phyloP scores from a whole-genome alignment of 2,113 vertebrate genomes.

The Pluvialis apricaria region DNA sequence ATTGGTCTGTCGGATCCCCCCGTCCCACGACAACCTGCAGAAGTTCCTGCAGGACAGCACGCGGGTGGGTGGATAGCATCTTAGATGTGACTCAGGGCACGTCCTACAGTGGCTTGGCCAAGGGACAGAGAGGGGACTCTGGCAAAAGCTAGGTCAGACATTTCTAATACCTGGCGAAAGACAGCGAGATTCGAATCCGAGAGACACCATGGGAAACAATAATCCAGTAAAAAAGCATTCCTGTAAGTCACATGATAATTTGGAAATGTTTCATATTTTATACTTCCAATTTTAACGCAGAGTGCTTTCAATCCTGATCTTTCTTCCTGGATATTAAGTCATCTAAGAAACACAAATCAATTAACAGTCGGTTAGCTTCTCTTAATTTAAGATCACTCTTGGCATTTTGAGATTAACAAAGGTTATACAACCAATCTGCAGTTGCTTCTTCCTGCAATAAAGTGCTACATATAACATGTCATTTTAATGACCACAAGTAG shows the following conservation, averaged over 20 bases:
- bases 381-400: constrained; percentile 37
- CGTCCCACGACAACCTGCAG: neutral
- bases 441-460: constrained; percentile 76
- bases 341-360: constrained; percentile 52
- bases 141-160: constrained; percentile 1
- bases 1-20: neutral
- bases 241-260: neutral
- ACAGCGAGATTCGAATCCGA: neutral
- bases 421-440: constrained; percentile 30
- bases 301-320: constrained; percentile 26
- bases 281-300: constrained; percentile 32
- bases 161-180: constrained; percentile 34
- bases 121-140: neutral
- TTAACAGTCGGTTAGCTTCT: constrained; percentile 44
- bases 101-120: neutral
- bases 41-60: neutral
- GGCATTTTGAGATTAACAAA: constrained; percentile 54
- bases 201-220: neutral
- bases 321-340: constrained; percentile 40
- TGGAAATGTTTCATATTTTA: constrained; percentile 18
- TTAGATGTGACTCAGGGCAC: neutral
- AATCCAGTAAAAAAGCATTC: constrained; percentile 38
- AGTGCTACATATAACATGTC: constrained; percentile 75
- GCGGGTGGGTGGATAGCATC: neutral
- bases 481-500: constrained; percentile 79